phyloP scores from a whole-genome alignment of 2,113 vertebrate genomes.

The Phrynocephalus versicolor region DNA sequence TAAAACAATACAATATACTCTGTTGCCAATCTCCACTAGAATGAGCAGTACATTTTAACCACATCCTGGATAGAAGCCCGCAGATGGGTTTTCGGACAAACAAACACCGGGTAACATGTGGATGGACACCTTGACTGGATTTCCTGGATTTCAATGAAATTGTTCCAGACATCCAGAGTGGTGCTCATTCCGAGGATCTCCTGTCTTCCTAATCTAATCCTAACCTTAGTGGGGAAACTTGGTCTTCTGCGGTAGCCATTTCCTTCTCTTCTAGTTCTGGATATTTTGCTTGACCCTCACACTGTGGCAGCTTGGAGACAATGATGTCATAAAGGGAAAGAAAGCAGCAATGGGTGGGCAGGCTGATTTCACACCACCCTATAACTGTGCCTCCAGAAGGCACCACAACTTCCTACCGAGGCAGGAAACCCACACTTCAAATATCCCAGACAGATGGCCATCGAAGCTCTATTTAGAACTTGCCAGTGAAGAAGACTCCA shows the following conservation, averaged over 20 bases:
- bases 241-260: neutral
- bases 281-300: neutral
- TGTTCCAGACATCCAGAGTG: too few relatives aligned
- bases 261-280: neutral
- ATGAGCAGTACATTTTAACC: neutral
- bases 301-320: rapidly evolving
- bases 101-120: neutral
- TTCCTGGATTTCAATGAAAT: neutral
- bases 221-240: rapidly evolving
- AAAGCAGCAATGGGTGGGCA: neutral
- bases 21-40: neutral
- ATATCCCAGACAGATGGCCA: too few relatives aligned
- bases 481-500: too few relatives aligned
- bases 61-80: neutral
- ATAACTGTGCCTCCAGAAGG: too few relatives aligned
- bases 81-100: neutral
- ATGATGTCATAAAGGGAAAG: conserved; percentile 25
- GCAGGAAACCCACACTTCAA: too few relatives aligned
- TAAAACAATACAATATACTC: too few relatives aligned
- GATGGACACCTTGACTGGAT: neutral
- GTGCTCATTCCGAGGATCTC: neutral
- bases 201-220: neutral
- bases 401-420: too few relatives aligned
- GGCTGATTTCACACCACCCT: neutral
- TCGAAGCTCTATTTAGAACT: too few relatives aligned